Evolutionary conservation across 2,113 vertebrate species (phyloP), one percentile per base, ranked within the genome.

Genomic region (Pseudorhombus dupliciocellatus): DNA sequence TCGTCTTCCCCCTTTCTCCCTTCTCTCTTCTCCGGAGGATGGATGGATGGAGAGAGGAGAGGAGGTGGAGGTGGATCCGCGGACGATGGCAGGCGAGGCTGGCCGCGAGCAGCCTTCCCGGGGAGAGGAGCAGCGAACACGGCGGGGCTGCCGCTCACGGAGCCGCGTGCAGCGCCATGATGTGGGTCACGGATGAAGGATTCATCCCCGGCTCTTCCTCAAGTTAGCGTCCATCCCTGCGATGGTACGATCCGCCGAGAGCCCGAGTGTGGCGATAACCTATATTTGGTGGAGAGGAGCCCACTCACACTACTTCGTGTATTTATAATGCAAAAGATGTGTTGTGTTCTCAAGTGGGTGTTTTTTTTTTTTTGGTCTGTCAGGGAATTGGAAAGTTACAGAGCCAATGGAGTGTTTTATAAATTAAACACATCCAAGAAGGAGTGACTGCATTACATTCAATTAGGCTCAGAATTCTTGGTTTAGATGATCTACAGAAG

Each of bases 121-220:
- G 72, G 67, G 58, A 75, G 52, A 74, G 61, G 70, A 28, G 51
- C 55, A 3, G 59, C 1, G 0, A 22, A 44, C 64, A 50, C 75
- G 57, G 46, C 56, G 9, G 57, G 56, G 80, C 53, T 62, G 65
- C 72, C 4, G 54, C 50, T 75, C 6, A 63, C 46, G 22, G 31
- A 73, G 73, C 70, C 73, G 54, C n/a, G 76, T 31, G 62, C 74
- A 61, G 61, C 85, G 83, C 77, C 84, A 72, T 77, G 84, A 91
- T 86, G 80, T 91, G 91, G 91, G 87, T 89, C 91, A 89, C 3
- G 18, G 75, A 89, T 86, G 84, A 88, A 87, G 73, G 53, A 83
- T 89, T 87, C 61, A 83, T 87, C 80, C 73, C 18, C 14, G 12
- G 40, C 40, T 44, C 40, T 18, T 77, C 67, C 65, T 56, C 68